Evolutionary conservation across 2,888 invertebrate genomes (phyloP).

Genomic region (Protodeltote pygarga): DNA sequence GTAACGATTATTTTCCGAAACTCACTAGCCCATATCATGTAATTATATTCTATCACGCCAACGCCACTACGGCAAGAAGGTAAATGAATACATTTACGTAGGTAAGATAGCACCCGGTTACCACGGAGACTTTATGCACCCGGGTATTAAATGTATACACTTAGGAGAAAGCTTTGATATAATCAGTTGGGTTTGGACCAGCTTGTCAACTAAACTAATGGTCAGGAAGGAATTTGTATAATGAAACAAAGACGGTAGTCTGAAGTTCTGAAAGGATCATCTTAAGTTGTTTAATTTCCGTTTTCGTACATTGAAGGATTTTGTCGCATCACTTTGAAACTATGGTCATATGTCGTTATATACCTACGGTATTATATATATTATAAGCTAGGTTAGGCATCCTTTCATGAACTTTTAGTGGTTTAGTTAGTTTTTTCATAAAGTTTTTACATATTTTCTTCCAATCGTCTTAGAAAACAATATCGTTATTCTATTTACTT

Average conservation of each 20-base stretch:
- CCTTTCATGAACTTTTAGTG: too few relatives aligned
- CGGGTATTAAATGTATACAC: constrained; percentile 15
- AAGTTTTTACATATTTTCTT: too few relatives aligned
- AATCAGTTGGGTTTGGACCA: constrained; percentile 25
- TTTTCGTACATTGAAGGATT: constrained; percentile 21
- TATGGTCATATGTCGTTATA: constrained; percentile 3
- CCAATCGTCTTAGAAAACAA: too few relatives aligned
- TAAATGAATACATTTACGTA: constrained; percentile 4
- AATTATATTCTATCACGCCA: constrained; percentile 48
- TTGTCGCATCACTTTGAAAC: constrained; percentile 14
- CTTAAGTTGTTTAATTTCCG: constrained; percentile 38
- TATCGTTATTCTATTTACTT: too few relatives aligned
- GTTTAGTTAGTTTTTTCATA: too few relatives aligned
- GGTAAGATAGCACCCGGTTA: constrained; percentile 18
- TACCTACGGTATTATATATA: background rate
- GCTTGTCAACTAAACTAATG: constrained; percentile 30
- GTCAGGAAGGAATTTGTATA: constrained; percentile 27
- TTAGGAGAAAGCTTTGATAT: constrained; percentile 24
- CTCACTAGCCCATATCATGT: constrained; percentile 36
- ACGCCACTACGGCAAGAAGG: constrained; percentile 9
- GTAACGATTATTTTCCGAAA: constrained; percentile 45
- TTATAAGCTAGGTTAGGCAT: background rate
- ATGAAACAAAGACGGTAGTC: constrained; percentile 22
- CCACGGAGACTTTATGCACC: background rate
- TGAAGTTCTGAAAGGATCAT: constrained; percentile 13